These are phyloP conservation scores for Crocuta crocuta DNA, from an alignment of 2,113 vertebrate species.

Conservation along the genomic window DNA sequence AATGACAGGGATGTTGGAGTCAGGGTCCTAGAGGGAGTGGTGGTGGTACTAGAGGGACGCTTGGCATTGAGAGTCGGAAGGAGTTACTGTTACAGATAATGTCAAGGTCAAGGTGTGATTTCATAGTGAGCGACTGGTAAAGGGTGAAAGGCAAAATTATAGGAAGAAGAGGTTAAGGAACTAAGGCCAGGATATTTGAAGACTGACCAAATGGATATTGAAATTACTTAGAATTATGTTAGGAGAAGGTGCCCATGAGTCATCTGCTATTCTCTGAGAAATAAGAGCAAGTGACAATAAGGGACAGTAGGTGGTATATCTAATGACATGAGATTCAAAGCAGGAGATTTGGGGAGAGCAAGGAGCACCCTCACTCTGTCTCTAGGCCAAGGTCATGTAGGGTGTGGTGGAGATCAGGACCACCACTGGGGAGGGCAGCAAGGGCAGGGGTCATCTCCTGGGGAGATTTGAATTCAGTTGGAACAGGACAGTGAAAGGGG, in stretches of 20 bases:
- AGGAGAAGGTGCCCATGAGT: neutral
- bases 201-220: neutral
- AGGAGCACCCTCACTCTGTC: neutral
- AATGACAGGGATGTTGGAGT: neutral
- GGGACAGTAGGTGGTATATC: neutral
- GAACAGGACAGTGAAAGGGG: neutral
- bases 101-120: neutral
- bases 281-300: neutral
- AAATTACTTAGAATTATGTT: neutral
- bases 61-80: neutral
- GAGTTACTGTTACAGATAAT: neutral
- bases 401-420: neutral
- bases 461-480: neutral
- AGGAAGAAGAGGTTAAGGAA: neutral
- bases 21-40: neutral
- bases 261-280: neutral
- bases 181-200: neutral
- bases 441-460: neutral
- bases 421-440: neutral
- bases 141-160: neutral
- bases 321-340: neutral
- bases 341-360: neutral
- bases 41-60: neutral
- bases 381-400: neutral
- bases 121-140: neutral